Percentiles rank a stretch among this genome's conserved stretches.
Conservation (phyloP, 2,113 vertebrate genomes). For the Gracilinanus agilis region DNA sequence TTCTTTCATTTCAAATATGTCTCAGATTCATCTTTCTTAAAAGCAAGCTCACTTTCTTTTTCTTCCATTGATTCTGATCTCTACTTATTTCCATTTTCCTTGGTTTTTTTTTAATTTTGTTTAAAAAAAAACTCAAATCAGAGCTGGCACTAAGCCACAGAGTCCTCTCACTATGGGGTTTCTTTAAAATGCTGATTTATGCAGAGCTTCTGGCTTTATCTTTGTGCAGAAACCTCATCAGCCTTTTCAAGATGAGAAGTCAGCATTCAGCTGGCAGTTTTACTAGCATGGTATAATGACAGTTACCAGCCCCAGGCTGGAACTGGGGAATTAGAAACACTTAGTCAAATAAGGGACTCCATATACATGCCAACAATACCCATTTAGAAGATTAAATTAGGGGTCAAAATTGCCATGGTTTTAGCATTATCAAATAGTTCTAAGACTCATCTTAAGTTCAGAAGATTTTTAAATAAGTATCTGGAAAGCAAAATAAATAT, state of each 20-base stretch:
- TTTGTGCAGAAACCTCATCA: background rate
- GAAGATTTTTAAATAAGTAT: conserved; percentile 33
- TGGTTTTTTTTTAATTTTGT: conserved; percentile 1
- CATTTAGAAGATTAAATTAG: conserved; percentile 34
- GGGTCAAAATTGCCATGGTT: background rate
- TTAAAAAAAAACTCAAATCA: background rate
- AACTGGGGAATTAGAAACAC: conserved; percentile 14
- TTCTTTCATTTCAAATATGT: background rate
- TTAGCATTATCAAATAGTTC: conserved; percentile 13
- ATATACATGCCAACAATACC: background rate
- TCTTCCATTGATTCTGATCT: background rate
- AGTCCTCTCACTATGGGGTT: background rate
- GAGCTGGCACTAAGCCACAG: background rate
- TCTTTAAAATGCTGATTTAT: conserved; percentile 14
- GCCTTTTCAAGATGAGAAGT: background rate
- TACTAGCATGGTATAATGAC: background rate
- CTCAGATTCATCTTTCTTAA: conserved; percentile 17
- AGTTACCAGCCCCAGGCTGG: conserved; percentile 22
- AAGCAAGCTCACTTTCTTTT: conserved; percentile 3
- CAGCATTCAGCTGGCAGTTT: conserved; percentile 12
- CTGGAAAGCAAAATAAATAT: conserved; percentile 30
- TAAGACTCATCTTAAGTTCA: conserved; percentile 13
- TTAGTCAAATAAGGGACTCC: conserved; percentile 15
- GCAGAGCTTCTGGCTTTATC: conserved; percentile 3
- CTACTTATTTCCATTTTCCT: background rate